Base-by-base conservation (phyloP, 2,888 invertebrate genomes). In the Drosophila kanekoi region DNA sequence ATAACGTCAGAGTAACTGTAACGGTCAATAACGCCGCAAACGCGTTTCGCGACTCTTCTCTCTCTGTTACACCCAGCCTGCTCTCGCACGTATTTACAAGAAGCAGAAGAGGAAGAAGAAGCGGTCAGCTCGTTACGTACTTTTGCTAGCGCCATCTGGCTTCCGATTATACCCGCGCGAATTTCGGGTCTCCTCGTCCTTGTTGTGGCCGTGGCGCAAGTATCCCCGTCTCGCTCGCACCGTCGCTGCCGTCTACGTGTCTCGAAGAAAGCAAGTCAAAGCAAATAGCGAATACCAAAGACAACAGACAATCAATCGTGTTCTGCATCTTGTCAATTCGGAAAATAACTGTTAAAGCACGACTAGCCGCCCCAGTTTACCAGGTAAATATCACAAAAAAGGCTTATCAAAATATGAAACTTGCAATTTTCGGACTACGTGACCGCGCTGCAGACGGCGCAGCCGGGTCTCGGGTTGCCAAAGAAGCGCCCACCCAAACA, bases 371-470 rank as follows among this genome's bases (percentile, higher is more conserved):
- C 28, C 23, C n/a, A 53, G 62, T 44, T 57, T 20, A 16, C 35
- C 75, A 78, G 77, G 77, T 78, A 78, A 78, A 78, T 78, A 74
- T 74, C 18, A 40, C 23, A 63, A 52, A 38, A 38, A 35, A 56
- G 54, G 37, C 18, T 45, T 57, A 75, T 62, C 62, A 57, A 59
- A 62, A 71, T 70, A 75, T 75, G 48, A 66, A 60, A 68, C 38
- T 60, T 45, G 53, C 58, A 48, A 58, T 48, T 65, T 63, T 40
- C 38, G 2, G 43, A 10, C 52, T 75, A 71, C 75, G 76, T 75
- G 75, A 71, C 47, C 18, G 40, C n/a, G 23, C 1, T 45, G 56
- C 61, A 49, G 43, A 44, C 20, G 56, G 16, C 38, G 54, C 57
- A 60, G 57, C 69, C 63, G 61, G 58, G 44, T 62, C 20, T 61